Base-by-base conservation (phyloP, 1,140 invertebrate genomes). In the Heterodera schachtii region DNA sequence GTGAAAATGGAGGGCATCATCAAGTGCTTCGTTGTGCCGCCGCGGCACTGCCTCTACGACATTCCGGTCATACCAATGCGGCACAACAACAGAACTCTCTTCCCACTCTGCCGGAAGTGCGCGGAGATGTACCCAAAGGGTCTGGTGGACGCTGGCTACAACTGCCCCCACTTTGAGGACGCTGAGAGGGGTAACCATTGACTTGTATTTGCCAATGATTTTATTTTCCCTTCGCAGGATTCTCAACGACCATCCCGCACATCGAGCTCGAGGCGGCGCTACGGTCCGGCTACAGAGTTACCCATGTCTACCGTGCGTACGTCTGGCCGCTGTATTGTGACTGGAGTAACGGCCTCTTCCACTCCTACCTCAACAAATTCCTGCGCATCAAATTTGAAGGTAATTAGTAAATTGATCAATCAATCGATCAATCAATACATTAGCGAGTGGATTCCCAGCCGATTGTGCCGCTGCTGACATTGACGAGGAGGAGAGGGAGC, bases 71-170 rank as follows among this genome's bases (percentile, higher is more conserved):
- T 76, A 4, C 75, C 75, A 31, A 7, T 46, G 0, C 7, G 67
- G 47, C 2, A 6, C 3, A 70, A 76, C 44, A 70, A 76, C 8
- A 2, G 75, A 8, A 43, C 46, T 0, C 75, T 76, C 6, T 76
- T 76, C 67, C 75, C 75, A 1, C n/a, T 76, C 8, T 76, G 75
- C 75, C 75, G 75, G 1, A 76, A 43, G 1, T 76, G 75, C 0
- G 44, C 75, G 0, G 69, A 71, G 5, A 1, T 43, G 21, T 71
- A 16, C 41, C 69, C 69, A 1, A 71, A 44, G 8, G 69, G 69
- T 11, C 3, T 4, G 9, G 11, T 41, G 0, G 69, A 71, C 13
- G 1, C 1, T 1, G 69, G 41, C 0, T 71, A 71, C 69, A 71
- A 7, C 19, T 64, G 57, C 5, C 57, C 57, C 0, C 57, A 64